Evolutionary conservation across 2,113 vertebrate genomes (phyloP).

Genomic region (Myodes glareolus): DNA sequence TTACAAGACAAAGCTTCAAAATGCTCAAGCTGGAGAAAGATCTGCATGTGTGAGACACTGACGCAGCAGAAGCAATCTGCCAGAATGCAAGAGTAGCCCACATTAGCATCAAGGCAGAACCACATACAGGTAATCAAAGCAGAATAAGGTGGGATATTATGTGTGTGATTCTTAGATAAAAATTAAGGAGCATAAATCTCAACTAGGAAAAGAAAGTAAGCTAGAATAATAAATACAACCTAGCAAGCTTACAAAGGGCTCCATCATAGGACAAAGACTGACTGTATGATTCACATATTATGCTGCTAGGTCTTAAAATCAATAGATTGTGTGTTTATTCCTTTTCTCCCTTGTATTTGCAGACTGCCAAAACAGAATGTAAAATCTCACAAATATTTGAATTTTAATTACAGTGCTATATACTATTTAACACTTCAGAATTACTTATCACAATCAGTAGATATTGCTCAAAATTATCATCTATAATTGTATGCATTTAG

Average conservation of each 20-base stretch:
- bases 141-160: not conserved
- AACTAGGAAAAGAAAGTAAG: not conserved
- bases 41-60: not conserved
- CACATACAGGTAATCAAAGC: not conserved
- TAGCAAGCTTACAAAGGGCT: not conserved
- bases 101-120: not conserved
- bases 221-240: not conserved
- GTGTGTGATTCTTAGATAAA: not conserved
- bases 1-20: conserved; percentile 13
- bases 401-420: not conserved
- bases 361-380: not conserved
- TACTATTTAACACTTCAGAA: not conserved
- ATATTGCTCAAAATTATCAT: not conserved
- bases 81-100: not conserved
- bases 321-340: not conserved
- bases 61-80: not conserved
- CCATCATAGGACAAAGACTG: not conserved
- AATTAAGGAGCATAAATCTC: not conserved
- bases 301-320: not conserved
- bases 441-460: not conserved
- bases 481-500: not conserved
- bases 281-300: not conserved
- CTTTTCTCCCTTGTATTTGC: not conserved
- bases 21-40: not conserved
- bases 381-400: not conserved